Percentiles rank a stretch among this genome's conserved stretches.
Conservation (phyloP, 2,888 invertebrate genomes). For the Caenorhabditis panamensis region DNA sequence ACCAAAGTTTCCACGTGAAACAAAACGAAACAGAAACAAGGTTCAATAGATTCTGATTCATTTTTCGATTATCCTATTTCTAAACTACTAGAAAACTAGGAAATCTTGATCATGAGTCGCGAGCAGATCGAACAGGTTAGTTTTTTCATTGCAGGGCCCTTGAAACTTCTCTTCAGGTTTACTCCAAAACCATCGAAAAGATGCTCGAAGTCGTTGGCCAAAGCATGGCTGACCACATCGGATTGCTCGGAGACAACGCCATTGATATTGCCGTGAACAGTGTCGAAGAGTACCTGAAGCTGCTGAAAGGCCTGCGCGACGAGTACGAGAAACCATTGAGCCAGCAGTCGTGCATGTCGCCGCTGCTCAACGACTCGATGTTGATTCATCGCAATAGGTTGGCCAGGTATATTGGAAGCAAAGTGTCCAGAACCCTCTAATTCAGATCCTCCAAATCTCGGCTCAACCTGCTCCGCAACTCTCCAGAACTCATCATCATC, state of each 20-base stretch:
- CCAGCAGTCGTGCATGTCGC: constrained; percentile 35
- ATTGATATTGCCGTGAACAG: constrained; percentile 24
- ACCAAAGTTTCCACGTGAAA: too few relatives aligned
- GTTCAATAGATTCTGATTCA: not conserved
- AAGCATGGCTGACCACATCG: constrained; percentile 15
- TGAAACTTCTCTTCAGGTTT: constrained; percentile 7
- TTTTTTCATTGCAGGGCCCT: not conserved
- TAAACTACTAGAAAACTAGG: constrained; percentile 3
- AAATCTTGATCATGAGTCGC: constrained; percentile 26
- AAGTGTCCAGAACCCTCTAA: not conserved
- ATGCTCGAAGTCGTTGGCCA: constrained; percentile 31
- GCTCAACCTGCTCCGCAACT: constrained; percentile 23
- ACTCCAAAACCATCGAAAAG: constrained; percentile 28
- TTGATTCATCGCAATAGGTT: constrained; percentile 43
- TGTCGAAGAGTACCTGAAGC: constrained; percentile 40
- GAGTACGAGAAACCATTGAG: constrained; percentile 24
- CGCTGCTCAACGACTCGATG: constrained; percentile 52
- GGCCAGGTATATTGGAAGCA: not conserved
- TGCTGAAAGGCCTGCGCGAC: constrained; percentile 29
- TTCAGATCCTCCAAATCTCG: constrained; percentile 49
- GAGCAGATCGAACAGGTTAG: constrained; percentile 33
- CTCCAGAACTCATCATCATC: constrained; percentile 10
- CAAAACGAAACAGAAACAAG: not conserved
- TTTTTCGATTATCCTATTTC: constrained; percentile 4
- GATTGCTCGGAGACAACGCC: constrained; percentile 21